Evolutionary conservation across 2,888 invertebrate genomes (phyloP), one percentile per base, ranked within the genome.

Genomic region (Chymomyza amoena): DNA sequence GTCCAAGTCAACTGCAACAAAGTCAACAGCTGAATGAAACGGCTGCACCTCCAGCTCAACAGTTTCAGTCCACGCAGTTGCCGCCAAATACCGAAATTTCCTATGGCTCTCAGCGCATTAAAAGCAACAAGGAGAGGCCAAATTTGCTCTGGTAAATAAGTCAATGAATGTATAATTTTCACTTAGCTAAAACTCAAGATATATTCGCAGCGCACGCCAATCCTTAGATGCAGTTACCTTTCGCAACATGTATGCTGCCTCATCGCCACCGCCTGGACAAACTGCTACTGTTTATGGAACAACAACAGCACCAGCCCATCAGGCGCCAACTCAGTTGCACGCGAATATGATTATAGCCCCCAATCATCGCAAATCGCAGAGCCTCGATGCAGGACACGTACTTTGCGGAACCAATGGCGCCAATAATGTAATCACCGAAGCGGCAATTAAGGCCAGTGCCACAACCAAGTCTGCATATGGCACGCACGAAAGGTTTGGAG

Each of bases 1-100:
- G 97, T 92, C 97, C 97, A 81, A 97, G 96, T 92, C 97, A 97
- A 92, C 94, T 97, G 92, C 94, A 97, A 89, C 96, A 96, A 91
- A 93, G 94, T 88, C 93, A 94, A 91, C 94, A 95, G 67, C 91
- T 92, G 65, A 93, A 93, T 81, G 84, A 84, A 61, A 52, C 66
- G 13, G 32, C 60, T 51, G 77, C 88, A 18, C 28, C 64, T 39
- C 36, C 72, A 15, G 69, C 68, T 69, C 69, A 70, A 16, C 65
- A 45, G 20, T 62, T 68, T 59, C 68, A 70, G 52, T 63, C 62
- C 13, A 78, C 76, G 50, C 73, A 75, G 60, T 59, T 68, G n/a
- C 63, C 75, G 3, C 25, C 71, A 6, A 64, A 70, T 60, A 28
- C 74, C 13, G 68, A 13, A 45, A 16, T 77, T n/a, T 71, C 82